Base-by-base conservation (phyloP, 2,113 vertebrate genomes). In the Caracal caracal region DNA sequence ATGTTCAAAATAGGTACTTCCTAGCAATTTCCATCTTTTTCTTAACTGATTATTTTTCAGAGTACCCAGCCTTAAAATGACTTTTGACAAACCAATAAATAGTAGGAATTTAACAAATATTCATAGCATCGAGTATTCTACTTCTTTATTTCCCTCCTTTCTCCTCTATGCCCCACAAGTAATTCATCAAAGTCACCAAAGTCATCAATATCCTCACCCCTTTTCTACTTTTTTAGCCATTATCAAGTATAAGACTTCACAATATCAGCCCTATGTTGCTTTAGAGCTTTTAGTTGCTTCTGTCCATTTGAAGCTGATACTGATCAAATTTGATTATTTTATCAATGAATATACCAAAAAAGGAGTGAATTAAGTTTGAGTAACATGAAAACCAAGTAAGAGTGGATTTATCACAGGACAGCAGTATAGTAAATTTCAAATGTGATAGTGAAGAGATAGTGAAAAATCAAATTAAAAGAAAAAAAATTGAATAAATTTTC, bases 31-130 rank as follows among this genome's bases (percentile, higher is more conserved):
- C n/a, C n/a, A n/a, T n/a, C n/a, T n/a, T n/a, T n/a, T n/a, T n/a
- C n/a, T n/a, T n/a, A n/a, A n/a, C n/a, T n/a, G n/a, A n/a, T n/a
- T n/a, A n/a, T n/a, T 37, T 37, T 37, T 37, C 37, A 37, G 37
- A 37, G 37, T 37, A 35, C 66, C 35, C 8, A 35, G 33, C 66
- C 19, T 68, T 73, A 13, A 59, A 94, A 73, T 93, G n/a, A 88
- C 84, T 93, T 89, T 84, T 92, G 37, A 92, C 40, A 76, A 89
- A 63, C 30, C 61, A 94, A 47, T 94, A 92, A 95, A 70, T 95
- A 87, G 86, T 76, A 75, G 4, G 12, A 71, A 92, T 66, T 88
- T 87, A 89, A 82, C 76, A 65, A 86, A 83, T 89, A 95, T 82
- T 91, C 61, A 49, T 75, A 59, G 26, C 59, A 95, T 83, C 90